These are phyloP conservation scores for Drosophila tristis DNA, from an alignment of 1,140 invertebrate species.

Conservation along the genomic window DNA sequence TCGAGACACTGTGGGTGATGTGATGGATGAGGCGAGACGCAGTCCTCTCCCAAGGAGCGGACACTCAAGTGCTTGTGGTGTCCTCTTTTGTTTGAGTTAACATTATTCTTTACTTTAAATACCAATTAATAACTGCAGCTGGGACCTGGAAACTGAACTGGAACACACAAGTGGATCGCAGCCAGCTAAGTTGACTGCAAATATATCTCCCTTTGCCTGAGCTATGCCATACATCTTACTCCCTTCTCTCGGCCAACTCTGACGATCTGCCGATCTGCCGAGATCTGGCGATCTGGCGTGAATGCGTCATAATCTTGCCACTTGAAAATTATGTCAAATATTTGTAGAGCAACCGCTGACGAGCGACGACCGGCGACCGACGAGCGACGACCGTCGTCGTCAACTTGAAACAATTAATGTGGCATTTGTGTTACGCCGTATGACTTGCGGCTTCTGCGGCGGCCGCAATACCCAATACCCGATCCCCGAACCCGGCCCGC, in stretches of 20 bases:
- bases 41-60: constrained; percentile 10
- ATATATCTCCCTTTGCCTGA: constrained; percentile 35
- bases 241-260: no score
- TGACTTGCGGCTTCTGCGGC: constrained; percentile 78
- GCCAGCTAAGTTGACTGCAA: constrained; percentile 59
- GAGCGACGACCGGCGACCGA: constrained; percentile 13
- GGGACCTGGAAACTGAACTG: constrained; percentile 55
- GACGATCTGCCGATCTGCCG: constrained; percentile 1
- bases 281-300: constrained; percentile 55
- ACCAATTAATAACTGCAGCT: constrained; percentile 81
- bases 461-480: constrained; percentile 12
- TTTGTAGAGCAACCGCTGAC: constrained; percentile 57
- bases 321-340: constrained; percentile 79
- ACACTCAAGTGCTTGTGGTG: constrained; percentile 72
- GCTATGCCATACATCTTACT: no score
- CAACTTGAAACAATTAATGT: constrained; percentile 83
- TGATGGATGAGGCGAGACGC: constrained; percentile 64
- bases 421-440: constrained; percentile 78
- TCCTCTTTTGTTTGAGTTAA: constrained; percentile 74
- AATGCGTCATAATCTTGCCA: constrained; percentile 81
- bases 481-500: constrained; percentile 19
- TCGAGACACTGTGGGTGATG: constrained; percentile 76
- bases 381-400: constrained; percentile 33
- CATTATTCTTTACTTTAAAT: constrained; percentile 82
- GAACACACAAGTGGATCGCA: constrained; percentile 74